Base-by-base conservation (phyloP, 1,140 invertebrate genomes). In the Temnothorax longispinosus region DNA sequence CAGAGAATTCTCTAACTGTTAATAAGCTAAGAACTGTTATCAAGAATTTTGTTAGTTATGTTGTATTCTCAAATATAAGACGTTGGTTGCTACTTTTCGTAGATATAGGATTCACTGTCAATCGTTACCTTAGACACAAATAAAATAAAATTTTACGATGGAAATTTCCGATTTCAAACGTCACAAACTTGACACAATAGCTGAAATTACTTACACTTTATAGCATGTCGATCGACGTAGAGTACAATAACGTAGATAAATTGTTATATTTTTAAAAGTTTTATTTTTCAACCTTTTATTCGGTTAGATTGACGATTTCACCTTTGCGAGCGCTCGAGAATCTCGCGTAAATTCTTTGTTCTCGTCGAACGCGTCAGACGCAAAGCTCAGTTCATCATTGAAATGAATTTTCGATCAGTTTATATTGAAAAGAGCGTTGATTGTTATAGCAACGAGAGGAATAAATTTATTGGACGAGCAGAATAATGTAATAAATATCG, bases 351-450 rank as follows among this genome's bases (percentile, higher is more conserved):
- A 56, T 65, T 81, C 65, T 81, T 58, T 81, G 65, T 81, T 44
- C 35, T 54, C 47, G 32, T 52, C 47, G 47, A 54, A 69, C 35
- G 64, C 15, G 35, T 80, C 77, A 7, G 32, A n/a, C 27, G 35
- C 38, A 56, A 69, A 58, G 54, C 50, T 32, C 64, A 10, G 21
- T 81, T 71, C 21, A 44, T 71, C 50, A 35, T 0, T 56, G 52
- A 81, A 81, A 56, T 81, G 10, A 50, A 81, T 71, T 81, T 81
- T 81, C 65, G 21, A 81, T 56, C 65, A n/a, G 38, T 56, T 71
- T 27, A 58, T 32, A 18, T 81, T 38, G n/a, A 81, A 56, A 56
- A 27, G 35, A n/a, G 21, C n/a, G 32, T 62, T 77, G 27, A 77
- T 64, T 78, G 50, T 64, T 67, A 47, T 41, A 44, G 5, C 47